Evolutionary conservation across 2,113 vertebrate species (phyloP), one percentile per base, ranked within the genome.

Genomic region (Climacteris rufus): DNA sequence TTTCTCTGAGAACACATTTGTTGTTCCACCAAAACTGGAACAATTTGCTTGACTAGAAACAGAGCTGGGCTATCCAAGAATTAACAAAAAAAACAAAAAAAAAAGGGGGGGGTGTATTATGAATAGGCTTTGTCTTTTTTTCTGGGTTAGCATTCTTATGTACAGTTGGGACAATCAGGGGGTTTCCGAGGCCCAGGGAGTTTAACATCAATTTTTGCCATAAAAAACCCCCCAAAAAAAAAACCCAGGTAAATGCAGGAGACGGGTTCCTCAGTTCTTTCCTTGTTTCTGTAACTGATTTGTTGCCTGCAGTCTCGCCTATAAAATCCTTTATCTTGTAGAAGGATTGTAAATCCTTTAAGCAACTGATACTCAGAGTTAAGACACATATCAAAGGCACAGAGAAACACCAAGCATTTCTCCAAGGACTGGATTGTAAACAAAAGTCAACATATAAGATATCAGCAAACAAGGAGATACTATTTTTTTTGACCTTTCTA

Each of bases 91-190:
- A 11, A 22, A 31, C 35, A 59, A 59, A 12, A 24, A 24, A 57
- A 15, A 15, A 17, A 27, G 25, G 4, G 15, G 7, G 9, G 4
- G 13, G 3, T 1, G 2, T 4, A 20, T 74, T 70, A 35, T 52
- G 27, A 90, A 27, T 64, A 3, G 7, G 5, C 53, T 64, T 13
- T 53, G 14, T 52, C 2, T 11, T 76, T 90, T 76, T 10, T 52
- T 94, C n/a, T 60, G 28, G 52, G 44, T 44, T 63, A 88, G 3
- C 3, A 39, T 61, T 84, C 91, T 40, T 68, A 40, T 6, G 4
- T 80, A 20, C 7, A 60, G 6, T 9, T 76, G 40, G 25, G 40
- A 63, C 13, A 56, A 63, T 52, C 15, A 24, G 44, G 18, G 19
- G 19, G 7, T 83, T 85, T 60, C 47, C 59, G 35, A 74, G n/a